Conservation (phyloP, 1,140 invertebrate species). For the Zaprionus nigranus region DNA sequence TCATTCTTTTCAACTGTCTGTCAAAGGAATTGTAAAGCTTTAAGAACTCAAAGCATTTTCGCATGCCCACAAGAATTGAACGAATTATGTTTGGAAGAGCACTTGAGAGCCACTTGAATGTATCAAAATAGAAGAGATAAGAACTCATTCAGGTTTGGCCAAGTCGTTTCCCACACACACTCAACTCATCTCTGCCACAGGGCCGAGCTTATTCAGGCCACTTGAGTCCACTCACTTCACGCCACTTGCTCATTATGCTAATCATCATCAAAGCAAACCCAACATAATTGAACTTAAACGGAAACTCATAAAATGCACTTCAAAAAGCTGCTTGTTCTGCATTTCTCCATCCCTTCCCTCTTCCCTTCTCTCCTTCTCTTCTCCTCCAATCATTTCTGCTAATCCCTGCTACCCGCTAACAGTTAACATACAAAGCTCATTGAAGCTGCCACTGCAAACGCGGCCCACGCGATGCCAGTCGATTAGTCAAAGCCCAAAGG, state of each 20-base stretch:
- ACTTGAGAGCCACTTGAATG: background rate
- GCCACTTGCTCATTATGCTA: slow-evolving; percentile 69
- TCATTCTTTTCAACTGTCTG: background rate
- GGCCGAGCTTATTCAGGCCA: slow-evolving; percentile 20
- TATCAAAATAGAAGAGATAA: slow-evolving; percentile 20
- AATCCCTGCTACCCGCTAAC: background rate
- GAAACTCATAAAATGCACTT: slow-evolving; percentile 74
- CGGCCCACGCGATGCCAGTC: slow-evolving; percentile 62
- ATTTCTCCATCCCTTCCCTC: background rate
- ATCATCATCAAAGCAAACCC: slow-evolving; percentile 67
- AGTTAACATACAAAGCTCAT: slow-evolving; percentile 67
- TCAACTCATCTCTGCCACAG: background rate
- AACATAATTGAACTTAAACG: slow-evolving; percentile 73
- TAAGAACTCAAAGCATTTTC: background rate
- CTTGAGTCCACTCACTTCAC: slow-evolving; percentile 35
- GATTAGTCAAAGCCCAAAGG: slow-evolving; percentile 58
- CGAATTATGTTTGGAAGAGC: background rate
- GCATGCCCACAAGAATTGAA: background rate
- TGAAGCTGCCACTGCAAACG: slow-evolving; percentile 61
- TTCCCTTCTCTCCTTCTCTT: background rate
- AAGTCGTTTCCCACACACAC: slow-evolving; percentile 32
- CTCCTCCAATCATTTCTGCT: background rate
- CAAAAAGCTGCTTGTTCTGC: slow-evolving; percentile 4
- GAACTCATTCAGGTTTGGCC: slow-evolving; percentile 2
- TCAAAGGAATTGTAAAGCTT: background rate